These are phyloP conservation scores for Acanthoscelides obtectus DNA, from an alignment of 2,888 invertebrate genomes.

Conservation along the genomic window DNA sequence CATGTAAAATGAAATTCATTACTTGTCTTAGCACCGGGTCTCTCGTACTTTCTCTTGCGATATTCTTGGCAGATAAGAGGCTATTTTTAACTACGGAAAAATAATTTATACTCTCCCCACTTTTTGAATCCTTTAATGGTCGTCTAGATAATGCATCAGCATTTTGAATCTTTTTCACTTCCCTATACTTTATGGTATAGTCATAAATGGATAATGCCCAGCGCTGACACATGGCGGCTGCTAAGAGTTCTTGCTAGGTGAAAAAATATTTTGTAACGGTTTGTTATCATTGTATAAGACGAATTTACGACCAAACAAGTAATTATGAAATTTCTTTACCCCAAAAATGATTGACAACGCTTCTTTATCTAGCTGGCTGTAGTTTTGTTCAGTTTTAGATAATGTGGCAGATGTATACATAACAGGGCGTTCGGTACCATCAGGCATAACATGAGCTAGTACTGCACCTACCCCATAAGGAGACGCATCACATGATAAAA, in stretches of 20 bases:
- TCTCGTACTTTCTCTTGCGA: constrained; percentile 1
- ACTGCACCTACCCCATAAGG: constrained; percentile 26
- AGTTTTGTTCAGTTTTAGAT: constrained; percentile 33
- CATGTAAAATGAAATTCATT: constrained; percentile 2
- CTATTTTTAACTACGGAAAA: constrained; percentile 5
- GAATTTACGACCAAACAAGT: constrained; percentile 35
- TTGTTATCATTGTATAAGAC: constrained; percentile 16
- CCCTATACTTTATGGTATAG: constrained; percentile 12
- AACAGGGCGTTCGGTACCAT: constrained; percentile 18
- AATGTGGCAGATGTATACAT: constrained; percentile 28
- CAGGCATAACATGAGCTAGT: constrained; percentile 22
- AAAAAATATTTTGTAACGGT: constrained; percentile 19
- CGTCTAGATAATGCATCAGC: constrained; percentile 11
- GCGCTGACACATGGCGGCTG: too few species aligned
- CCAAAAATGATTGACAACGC: constrained; percentile 37
- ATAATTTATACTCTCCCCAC: background rate
- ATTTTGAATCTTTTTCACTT: constrained; percentile 7
- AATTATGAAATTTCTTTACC: constrained; percentile 35
- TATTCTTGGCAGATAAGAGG: constrained; percentile 5
- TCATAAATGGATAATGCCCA: constrained; percentile 15
- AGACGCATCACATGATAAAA: constrained; percentile 22
- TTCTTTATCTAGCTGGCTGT: constrained; percentile 36
- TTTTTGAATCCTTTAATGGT: constrained; percentile 2
- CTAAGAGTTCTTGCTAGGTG: too few species aligned
- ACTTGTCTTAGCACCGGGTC: constrained; percentile 4